Base-by-base conservation (phyloP, 2,888 invertebrate genomes). In the Aspidapion aeneum region DNA sequence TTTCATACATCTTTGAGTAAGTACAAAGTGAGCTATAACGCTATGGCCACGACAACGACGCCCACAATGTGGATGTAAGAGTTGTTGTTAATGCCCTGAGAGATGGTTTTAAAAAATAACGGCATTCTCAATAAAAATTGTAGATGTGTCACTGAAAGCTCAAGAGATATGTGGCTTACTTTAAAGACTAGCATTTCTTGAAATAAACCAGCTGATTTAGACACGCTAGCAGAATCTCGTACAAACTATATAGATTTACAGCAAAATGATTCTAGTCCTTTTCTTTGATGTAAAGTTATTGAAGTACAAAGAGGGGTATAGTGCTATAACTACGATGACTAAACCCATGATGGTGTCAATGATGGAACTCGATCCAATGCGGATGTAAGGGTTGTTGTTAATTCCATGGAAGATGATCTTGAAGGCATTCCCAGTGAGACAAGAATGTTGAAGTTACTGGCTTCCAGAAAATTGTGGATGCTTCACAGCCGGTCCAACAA, bases 381-480 rank as follows among this genome's bases (percentile, higher is more conserved):
- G 74, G 0, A 94, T 87, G 9, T 80, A 82, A 0, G 83, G 77
- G 0, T 66, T 18, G 5, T 49, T 57, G 63, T 82, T 80, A 0
- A 74, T 79, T 1, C 84, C 77, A 55, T 83, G 76, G 56, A 86
- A 80, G 68, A 89, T 76, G 1, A 89, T 88, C 76, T 87, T 90
- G 69, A 94, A 88, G 94, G 94, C 20, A 93, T 76, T 1, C 93
- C 93, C 54, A 94, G 80, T 1, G 94, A 93, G 59, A 94, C 83
- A 1, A 94, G 80, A 61, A 94, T 92, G 63, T 94, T 93, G 74
- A 94, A 81, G 0, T 93, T 92, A 74, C 94, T 94, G 0, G 93
- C 92, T 1, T 94, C 94, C 9, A 94, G 79, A 0, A 93, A 90
- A 73, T 94, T 94, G n/a, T n/a, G n/a, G n/a, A n/a, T n/a, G n/a